These are phyloP conservation scores for Miniopterus natalensis DNA, from an alignment of 2,113 vertebrate genomes.

Conservation along the genomic window DNA sequence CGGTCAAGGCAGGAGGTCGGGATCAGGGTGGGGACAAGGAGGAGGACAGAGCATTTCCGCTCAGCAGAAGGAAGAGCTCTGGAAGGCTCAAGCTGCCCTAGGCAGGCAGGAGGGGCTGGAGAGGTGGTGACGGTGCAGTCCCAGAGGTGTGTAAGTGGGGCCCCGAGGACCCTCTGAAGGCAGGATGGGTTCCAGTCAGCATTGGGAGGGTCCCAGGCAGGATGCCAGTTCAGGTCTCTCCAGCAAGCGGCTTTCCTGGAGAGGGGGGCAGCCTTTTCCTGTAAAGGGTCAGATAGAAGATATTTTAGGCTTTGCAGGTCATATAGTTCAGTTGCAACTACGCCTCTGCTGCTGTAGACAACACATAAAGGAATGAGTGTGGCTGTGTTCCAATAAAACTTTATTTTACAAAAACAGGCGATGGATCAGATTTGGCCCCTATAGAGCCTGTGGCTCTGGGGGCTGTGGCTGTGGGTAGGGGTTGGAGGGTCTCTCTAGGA, in stretches of 20 bases:
- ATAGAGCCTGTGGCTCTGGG: background rate
- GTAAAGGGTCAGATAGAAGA: background rate
- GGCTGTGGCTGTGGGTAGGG: background rate
- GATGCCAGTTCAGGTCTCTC: background rate
- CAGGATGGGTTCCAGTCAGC: no score
- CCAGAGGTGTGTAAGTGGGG: background rate
- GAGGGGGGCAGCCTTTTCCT: background rate
- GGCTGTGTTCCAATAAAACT: slow-evolving; percentile 56
- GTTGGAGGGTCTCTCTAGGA: background rate
- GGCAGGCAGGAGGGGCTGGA: background rate
- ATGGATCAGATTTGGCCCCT: background rate
- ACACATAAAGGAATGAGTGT: background rate
- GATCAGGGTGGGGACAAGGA: slow-evolving; percentile 31
- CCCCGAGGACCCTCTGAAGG: background rate
- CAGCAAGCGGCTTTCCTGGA: background rate
- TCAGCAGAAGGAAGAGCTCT: background rate
- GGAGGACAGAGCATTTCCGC: slow-evolving; percentile 35
- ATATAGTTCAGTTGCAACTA: fast-evolving
- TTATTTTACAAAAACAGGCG: slow-evolving; percentile 20
- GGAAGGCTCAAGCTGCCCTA: background rate
- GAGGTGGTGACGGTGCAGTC: background rate
- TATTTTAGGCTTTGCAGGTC: background rate
- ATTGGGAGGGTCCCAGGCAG: background rate
- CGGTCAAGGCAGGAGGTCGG: slow-evolving; percentile 52
- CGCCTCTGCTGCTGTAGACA: no score